A percentile compares a stretch with the other conserved stretches of the same genome.
Conservation (phyloP, 2,888 invertebrate genomes). For the Napeogenes sylphis region DNA sequence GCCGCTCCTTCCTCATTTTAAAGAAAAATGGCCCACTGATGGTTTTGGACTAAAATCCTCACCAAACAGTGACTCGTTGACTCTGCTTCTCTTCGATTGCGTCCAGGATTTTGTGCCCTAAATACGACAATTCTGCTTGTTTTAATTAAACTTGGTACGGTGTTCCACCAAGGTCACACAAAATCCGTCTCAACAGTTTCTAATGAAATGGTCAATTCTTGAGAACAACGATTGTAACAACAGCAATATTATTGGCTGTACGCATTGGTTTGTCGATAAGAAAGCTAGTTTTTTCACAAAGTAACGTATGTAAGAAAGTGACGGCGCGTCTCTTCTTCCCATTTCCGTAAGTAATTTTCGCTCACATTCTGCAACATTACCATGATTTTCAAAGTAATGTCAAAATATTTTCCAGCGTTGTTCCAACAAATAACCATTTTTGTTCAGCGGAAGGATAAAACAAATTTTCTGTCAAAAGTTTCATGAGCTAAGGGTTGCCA, state of each 20-base stretch:
- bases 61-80: constrained; percentile 24
- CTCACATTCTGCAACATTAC: constrained; percentile 22
- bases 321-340: constrained; percentile 22
- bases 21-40: constrained; percentile 27
- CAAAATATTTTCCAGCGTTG: constrained; percentile 19
- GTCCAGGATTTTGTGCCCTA: constrained; percentile 28
- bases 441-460: too few relatives aligned
- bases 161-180: constrained; percentile 26
- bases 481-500: too few relatives aligned
- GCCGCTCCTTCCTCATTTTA: constrained; percentile 21
- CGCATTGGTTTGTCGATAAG: constrained; percentile 30
- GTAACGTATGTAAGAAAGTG: constrained; percentile 21
- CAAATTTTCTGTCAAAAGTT: too few relatives aligned
- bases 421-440: constrained; percentile 22
- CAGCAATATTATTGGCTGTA: constrained; percentile 30
- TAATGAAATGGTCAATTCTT: constrained; percentile 25
- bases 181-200: constrained; percentile 30
- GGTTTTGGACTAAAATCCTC: constrained; percentile 20
- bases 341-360: constrained; percentile 22
- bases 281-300: constrained; percentile 26
- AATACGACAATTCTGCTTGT: constrained; percentile 21
- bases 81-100: constrained; percentile 23
- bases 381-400: constrained; percentile 23
- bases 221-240: constrained; percentile 29
- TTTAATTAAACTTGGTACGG: constrained; percentile 30